phyloP scores from a whole-genome alignment of 1,140 invertebrate species.

The Caenorhabditis remanei region DNA sequence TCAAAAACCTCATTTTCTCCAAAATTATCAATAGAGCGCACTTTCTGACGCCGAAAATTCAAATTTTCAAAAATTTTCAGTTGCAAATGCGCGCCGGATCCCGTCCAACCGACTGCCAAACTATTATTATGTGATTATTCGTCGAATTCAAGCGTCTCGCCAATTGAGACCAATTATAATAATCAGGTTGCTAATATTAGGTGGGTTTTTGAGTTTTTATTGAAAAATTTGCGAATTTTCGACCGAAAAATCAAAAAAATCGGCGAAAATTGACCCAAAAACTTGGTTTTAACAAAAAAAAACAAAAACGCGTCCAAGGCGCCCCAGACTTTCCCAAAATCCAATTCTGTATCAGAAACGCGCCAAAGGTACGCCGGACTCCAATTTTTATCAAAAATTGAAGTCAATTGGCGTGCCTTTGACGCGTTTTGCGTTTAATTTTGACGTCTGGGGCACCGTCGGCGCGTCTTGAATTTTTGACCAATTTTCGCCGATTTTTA shows the following conservation, averaged over 20 bases:
- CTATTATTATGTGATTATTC: constrained; percentile 41
- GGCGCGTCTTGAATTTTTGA: no score
- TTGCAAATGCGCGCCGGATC: constrained; percentile 45
- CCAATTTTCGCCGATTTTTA: no score
- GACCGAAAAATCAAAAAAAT: constrained; percentile 1
- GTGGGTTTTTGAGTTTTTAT: background rate
- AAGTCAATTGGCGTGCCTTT: no score
- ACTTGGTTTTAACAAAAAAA: background rate
- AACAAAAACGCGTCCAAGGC: no score
- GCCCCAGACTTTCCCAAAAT: no score
- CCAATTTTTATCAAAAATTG: no score
- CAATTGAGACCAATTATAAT: constrained; percentile 21
- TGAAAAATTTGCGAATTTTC: constrained; percentile 5
- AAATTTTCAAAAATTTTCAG: background rate
- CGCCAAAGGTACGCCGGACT: no score
- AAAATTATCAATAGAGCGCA: background rate
- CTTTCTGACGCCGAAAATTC: no score
- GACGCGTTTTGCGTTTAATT: no score
- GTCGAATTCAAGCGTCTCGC: background rate
- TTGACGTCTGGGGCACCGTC: no score
- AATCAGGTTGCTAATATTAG: constrained; percentile 48
- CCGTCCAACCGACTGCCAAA: constrained; percentile 31
- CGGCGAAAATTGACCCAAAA: background rate
- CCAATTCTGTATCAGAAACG: no score
- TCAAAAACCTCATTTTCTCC: background rate